Evolutionary conservation across 2,113 vertebrate genomes (phyloP), one percentile per base, ranked within the genome.

Genomic region (Xenotilapia caudafasciata): DNA sequence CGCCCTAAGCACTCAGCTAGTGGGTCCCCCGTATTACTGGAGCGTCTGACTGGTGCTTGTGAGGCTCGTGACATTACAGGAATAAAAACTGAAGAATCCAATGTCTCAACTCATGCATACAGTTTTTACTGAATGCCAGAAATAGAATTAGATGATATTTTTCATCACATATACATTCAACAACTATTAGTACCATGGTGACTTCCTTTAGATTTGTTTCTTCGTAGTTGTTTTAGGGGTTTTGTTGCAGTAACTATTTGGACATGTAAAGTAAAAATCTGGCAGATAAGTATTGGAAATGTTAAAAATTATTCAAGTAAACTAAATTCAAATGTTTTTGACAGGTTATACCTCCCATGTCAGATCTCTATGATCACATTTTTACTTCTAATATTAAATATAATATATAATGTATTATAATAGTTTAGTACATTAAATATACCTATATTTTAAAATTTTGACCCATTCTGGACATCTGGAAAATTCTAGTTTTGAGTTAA

Each of bases 121-220:
- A 51, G 2, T 31, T 51, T 77, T 33, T 51, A 77, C 26, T 49
- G 26, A n/a, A 49, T 17, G 28, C 11, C 45, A 77, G 15, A 51
- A 51, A 31, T n/a, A 51, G 45, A 77, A 51, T 5, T 49, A 33
- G 26, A 51, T n/a, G 2, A 77, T 51, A n/a, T 77, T 51, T 77
- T n/a, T 33, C 40, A 75, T 17, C 10, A 77, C 15, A 51, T 77
- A 8, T 11, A 49, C 45, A 31, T 2, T 47, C 73, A 77, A 12
- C 45, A n/a, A 77, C 15, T 26, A 45, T 45, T 26, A 73, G 40
- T 0, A 1, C 8, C 38, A 15, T 0, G 7, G 38, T 45, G 42
- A 19, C 23, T 47, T 49, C 42, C 23, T 7, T 17, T 75, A 45
- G 21, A 47, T 12, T 75, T 47, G 40, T 49, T 12, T 49, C 9